Evolutionary conservation across 2,797 vertebrate species (phyloP), one percentile per base, ranked within the genome.

Genomic region (Tolypeutes matacus): DNA sequence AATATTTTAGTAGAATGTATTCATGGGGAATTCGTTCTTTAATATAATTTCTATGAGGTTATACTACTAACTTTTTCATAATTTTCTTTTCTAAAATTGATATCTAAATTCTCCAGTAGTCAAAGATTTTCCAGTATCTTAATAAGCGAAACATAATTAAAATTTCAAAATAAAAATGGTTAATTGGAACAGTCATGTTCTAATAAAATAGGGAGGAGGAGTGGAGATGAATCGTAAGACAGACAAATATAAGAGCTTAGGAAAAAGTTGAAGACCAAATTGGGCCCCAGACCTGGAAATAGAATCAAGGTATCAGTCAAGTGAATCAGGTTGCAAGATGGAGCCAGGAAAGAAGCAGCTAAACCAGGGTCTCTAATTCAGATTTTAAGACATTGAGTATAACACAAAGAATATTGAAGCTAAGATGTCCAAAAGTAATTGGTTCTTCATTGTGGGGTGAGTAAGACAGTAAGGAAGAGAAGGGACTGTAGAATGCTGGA

Each of bases 31-130:
- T 34, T 39, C 60, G 10, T 60, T 88, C n/a, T 39, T 82, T 46
- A 34, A n/a, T 51, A 10, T 77, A 36, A 73, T 64, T 60, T 84
- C 17, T 29, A 51, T 49, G 6, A 92, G 83, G 53, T 29, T 70
- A 58, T 49, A n/a, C 6, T 39, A n/a, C 77, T 77, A 92, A 64
- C 23, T 86, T 87, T 36, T 15, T 77, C 87, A 1, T 17, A 70
- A 58, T 73, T 94, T 87, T 88, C 34, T 56, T 81, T 92, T 89
- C 11, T 42, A 85, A 90, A 87, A 34, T 34, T 34, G 70, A 18
- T 3, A 49, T 65, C 8, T 46, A 23, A 70, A 42, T 83, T 88
- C 34, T 73, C 17, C 1, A 36, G 4, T 73, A 11, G 31, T 94
- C 49, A 85, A 51, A 7, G 2, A 8, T 86, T 89, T 91, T 70